Conservation (phyloP, 2,797 vertebrate species). For the Erpetoichthys calabaricus region DNA sequence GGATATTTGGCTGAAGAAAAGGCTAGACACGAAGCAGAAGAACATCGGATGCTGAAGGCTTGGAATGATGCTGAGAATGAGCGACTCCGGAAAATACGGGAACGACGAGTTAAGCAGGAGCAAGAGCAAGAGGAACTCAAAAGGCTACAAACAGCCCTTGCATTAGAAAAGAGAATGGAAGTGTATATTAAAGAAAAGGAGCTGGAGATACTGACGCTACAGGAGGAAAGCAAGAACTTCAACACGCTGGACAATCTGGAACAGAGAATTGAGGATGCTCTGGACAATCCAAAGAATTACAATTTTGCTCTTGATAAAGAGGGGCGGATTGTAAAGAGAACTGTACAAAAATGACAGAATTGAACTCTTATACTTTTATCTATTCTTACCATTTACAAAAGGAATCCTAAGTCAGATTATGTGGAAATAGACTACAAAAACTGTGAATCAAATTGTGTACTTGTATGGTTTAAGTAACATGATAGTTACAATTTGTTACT, state of each 20-base stretch:
- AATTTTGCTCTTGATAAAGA: constrained; percentile 79
- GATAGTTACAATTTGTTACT: no score
- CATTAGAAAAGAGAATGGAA: constrained; percentile 32
- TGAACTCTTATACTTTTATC: background rate
- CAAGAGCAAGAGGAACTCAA: constrained; percentile 32
- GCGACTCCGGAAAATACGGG: constrained; percentile 54
- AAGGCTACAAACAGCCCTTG: constrained; percentile 22
- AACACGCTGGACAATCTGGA: constrained; percentile 78
- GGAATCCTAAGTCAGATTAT: no score
- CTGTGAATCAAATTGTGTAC: no score
- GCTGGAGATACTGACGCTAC: constrained; percentile 56
- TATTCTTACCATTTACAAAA: no score
- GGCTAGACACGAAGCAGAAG: constrained; percentile 33
- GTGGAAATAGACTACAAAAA: no score
- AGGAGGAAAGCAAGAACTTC: constrained; percentile 80
- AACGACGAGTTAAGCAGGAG: constrained; percentile 40
- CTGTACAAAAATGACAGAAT: constrained; percentile 29
- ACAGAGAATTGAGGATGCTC: constrained; percentile 61
- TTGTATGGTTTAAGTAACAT: no score
- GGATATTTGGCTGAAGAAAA: constrained; percentile 45
- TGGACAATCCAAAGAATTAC: constrained; percentile 72
- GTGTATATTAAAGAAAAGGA: constrained; percentile 54
- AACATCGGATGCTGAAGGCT: constrained; percentile 66
- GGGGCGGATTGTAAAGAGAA: constrained; percentile 48
- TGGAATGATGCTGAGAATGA: constrained; percentile 69